Base-by-base conservation (phyloP, 1,140 invertebrate species). In the Tenebrio molitor region DNA sequence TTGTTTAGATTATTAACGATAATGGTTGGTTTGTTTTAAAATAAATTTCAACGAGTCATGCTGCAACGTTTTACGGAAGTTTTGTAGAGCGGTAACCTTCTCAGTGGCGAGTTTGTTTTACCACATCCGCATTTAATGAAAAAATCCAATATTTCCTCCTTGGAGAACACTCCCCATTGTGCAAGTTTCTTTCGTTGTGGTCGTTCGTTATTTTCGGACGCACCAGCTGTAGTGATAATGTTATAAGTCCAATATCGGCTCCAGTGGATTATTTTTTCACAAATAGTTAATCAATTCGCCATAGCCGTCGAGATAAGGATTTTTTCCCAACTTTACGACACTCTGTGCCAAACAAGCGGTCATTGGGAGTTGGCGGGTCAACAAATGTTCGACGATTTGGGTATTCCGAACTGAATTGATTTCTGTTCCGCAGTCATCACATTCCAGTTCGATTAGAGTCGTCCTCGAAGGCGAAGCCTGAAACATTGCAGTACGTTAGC, bases 371-470 rank as follows among this genome's bases (percentile, higher is more conserved):
- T n/a, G n/a, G n/a, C n/a, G n/a, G n/a, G n/a, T n/a, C n/a, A 29
- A 4, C 25, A 8, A 29, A 39, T 39, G 3, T 39, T 12, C 2
- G n/a, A n/a, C 36, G 7, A 7, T 39, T 12, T n/a, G 36, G 5
- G 6, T 39, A n/a, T 39, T 39, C 5, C 5, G 3, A 58, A 14
- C 14, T 10, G 7, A 58, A 58, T 58, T 58, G 50, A 58, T 58
- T 58, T 58, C 50, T 29, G 10, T 58, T 58, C 83, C 79, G 10
- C 83, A 92, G 91, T 84, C 92, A 93, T 82, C 92, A 93, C 83
- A 93, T 93, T 78, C 92, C 92, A n/a, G 86, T 94, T 58, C 88
- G 88, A 77, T 83, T 92, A 65, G 89, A 89, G 73, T 88, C 90
- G 29, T 86, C 88, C 10, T 77, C 83, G 16, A 89, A 91, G 79